A percentile compares a stretch with the other conserved stretches of the same genome.
These are phyloP conservation scores for Phrixothrix hirtus DNA, from an alignment of 2,888 invertebrate species.

Conservation along the genomic window DNA sequence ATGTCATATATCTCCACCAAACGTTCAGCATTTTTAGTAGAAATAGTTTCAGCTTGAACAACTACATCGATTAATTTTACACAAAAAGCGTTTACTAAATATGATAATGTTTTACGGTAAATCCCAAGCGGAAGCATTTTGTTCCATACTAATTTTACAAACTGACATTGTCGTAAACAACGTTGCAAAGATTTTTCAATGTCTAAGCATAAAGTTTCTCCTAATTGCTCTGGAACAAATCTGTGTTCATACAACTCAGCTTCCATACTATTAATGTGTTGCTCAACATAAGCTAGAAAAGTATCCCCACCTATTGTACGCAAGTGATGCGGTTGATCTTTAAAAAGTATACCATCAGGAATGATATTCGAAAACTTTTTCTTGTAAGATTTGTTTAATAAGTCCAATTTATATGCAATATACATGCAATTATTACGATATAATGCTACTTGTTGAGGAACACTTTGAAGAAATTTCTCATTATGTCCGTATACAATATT, in stretches of 20 bases:
- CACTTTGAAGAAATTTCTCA: conserved; percentile 75
- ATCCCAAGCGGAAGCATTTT: conserved; percentile 77
- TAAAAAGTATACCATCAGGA: conserved; percentile 60
- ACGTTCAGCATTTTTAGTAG: conserved; percentile 78
- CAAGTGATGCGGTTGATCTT: conserved; percentile 69
- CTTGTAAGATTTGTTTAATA: conserved; percentile 70
- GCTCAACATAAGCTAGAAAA: conserved; percentile 73
- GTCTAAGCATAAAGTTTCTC: conserved; percentile 63
- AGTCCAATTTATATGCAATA: conserved; percentile 73
- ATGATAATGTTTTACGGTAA: conserved; percentile 72
- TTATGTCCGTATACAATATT: conserved; percentile 80
- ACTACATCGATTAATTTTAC: conserved; percentile 70
- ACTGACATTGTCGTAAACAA: conserved; percentile 80
- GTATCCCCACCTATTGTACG: conserved; percentile 70
- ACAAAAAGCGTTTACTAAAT: conserved; percentile 58
- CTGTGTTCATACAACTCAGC: conserved; percentile 78
- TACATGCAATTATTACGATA: conserved; percentile 93
- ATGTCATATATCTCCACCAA: conserved; percentile 76
- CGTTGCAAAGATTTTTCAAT: conserved; percentile 76
- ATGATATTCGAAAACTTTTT: conserved; percentile 62
- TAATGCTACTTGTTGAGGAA: conserved; percentile 86
- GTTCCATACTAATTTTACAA: conserved; percentile 86
- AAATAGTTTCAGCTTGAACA: conserved; percentile 80
- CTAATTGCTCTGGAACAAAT: conserved; percentile 54
- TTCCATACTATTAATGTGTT: conserved; percentile 74